Percentiles rank a stretch among this genome's conserved stretches.
These are phyloP conservation scores for Cerastoderma edule DNA, from an alignment of 2,888 invertebrate species.

Conservation along the genomic window DNA sequence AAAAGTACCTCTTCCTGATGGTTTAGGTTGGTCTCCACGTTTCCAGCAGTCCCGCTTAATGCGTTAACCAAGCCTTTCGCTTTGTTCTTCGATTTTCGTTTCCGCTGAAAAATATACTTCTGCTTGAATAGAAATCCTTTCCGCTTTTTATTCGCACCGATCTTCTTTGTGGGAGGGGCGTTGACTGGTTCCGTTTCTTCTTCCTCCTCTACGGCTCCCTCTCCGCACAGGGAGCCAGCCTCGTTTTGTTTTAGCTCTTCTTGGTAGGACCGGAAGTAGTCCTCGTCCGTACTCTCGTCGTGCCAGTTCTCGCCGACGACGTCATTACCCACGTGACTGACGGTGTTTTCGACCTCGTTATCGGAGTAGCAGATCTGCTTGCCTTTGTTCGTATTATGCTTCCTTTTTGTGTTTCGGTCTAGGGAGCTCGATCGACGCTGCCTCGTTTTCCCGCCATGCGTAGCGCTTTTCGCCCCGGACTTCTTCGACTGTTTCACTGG, in stretches of 20 bases:
- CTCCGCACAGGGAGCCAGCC: not conserved
- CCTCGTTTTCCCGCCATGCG: constrained; percentile 13
- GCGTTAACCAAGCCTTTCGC: constrained; percentile 4
- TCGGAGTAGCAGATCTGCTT: constrained; percentile 45
- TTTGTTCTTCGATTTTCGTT: constrained; percentile 41
- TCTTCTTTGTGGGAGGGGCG: constrained; percentile 2
- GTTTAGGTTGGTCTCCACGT: constrained; percentile 37
- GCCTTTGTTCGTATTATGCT: constrained; percentile 25
- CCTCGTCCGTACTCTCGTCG: constrained; percentile 58
- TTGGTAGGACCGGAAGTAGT: constrained; percentile 57
- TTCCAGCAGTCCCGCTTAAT: not conserved
- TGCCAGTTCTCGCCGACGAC: constrained; percentile 25
- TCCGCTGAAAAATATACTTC: constrained; percentile 58
- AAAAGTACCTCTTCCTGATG: constrained; percentile 61
- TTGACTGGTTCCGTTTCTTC: constrained; percentile 17
- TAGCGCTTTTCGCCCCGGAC: constrained; percentile 19
- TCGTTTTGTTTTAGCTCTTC: constrained; percentile 43
- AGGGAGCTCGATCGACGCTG: constrained; percentile 43
- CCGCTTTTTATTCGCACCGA: constrained; percentile 33
- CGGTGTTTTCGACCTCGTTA: constrained; percentile 41
- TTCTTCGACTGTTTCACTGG: not conserved
- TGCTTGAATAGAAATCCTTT: constrained; percentile 59
- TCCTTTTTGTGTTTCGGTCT: constrained; percentile 41
- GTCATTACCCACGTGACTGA: constrained; percentile 1
- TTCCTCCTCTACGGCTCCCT: too few species aligned